Evolutionary conservation across 2,797 vertebrate genomes (phyloP).

Genomic region (Sylvilagus floridanus): DNA sequence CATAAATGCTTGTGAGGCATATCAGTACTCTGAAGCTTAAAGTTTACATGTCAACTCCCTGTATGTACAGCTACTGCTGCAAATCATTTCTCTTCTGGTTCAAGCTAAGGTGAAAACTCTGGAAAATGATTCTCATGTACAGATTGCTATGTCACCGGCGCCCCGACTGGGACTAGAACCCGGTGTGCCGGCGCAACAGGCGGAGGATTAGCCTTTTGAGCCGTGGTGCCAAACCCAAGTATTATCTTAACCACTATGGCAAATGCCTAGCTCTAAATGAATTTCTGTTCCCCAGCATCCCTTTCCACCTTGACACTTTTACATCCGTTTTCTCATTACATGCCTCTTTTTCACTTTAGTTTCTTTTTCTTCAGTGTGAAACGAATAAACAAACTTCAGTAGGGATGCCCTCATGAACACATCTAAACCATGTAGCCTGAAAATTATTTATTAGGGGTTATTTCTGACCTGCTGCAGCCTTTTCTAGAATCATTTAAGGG

Average conservation of each 20-base stretch:
- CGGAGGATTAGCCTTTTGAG: no score
- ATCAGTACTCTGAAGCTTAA: constrained; percentile 77
- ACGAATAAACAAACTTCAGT: constrained; percentile 80
- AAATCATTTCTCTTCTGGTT: constrained; percentile 5
- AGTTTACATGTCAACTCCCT: constrained; percentile 63
- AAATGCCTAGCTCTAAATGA: constrained; percentile 14
- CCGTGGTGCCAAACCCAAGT: no score
- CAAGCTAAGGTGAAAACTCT: not conserved
- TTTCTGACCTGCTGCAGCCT: constrained; percentile 76
- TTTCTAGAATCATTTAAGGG: constrained; percentile 76
- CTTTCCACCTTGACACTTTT: constrained; percentile 68
- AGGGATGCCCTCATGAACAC: constrained; percentile 78
- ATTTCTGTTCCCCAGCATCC: constrained; percentile 65
- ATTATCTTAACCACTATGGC: no score
- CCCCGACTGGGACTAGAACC: no score
- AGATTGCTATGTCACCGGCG: not conserved
- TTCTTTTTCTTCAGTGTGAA: constrained; percentile 74
- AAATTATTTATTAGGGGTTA: constrained; percentile 77
- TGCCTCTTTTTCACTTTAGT: constrained; percentile 64
- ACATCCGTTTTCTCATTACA: constrained; percentile 72
- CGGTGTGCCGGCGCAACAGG: no score
- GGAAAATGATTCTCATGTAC: not conserved
- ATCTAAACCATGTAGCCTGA: constrained; percentile 77
- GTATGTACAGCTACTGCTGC: constrained; percentile 45
- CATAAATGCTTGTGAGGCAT: constrained; percentile 85